Percentiles rank a stretch among this genome's conserved stretches.
Conservation (phyloP, 2,888 invertebrate genomes). For the Orthosia cruda region DNA sequence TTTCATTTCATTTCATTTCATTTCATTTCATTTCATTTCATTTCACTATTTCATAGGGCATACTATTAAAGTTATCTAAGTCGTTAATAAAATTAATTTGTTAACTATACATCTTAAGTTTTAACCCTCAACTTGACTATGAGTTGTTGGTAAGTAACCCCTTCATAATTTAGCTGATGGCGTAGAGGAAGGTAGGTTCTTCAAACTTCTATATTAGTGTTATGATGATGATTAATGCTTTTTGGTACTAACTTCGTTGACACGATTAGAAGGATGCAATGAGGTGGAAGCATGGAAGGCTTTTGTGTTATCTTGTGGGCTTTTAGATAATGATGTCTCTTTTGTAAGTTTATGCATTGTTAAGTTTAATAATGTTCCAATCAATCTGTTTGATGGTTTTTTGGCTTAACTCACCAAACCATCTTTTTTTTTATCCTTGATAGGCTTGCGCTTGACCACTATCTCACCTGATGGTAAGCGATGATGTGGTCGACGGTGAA, state of each 20-base stretch:
- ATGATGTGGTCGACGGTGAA: too few species aligned
- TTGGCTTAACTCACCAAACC: too few species aligned
- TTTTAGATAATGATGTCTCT: not conserved
- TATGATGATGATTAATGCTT: slow-evolving; percentile 48
- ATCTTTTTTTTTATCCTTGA: too few species aligned
- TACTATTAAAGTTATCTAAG: not conserved
- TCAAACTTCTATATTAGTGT: slow-evolving; percentile 44
- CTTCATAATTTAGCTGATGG: slow-evolving; percentile 41
- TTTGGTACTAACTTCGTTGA: slow-evolving; percentile 38
- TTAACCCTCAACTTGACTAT: slow-evolving; percentile 22
- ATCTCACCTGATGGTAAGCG: too few species aligned
- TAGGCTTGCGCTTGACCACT: too few species aligned
- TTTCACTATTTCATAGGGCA: too few species aligned
- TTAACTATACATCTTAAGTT: slow-evolving; percentile 32
- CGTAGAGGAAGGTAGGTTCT: slow-evolving; percentile 22
- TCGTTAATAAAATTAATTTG: slow-evolving; percentile 17
- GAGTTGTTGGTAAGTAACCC: slow-evolving; percentile 40
- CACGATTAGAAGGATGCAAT: slow-evolving; percentile 28
- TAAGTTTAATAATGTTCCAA: not conserved
- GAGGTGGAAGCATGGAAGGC: slow-evolving; percentile 3
- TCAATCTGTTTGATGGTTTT: not conserved
- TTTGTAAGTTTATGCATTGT: not conserved
- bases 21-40: too few species aligned
- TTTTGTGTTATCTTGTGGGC: slow-evolving; percentile 9
- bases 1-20: too few species aligned